Percentiles rank a stretch among this genome's conserved stretches.
Evolutionary conservation across 2,888 invertebrate species (phyloP).

Genomic region (Bellardia bayeri): DNA sequence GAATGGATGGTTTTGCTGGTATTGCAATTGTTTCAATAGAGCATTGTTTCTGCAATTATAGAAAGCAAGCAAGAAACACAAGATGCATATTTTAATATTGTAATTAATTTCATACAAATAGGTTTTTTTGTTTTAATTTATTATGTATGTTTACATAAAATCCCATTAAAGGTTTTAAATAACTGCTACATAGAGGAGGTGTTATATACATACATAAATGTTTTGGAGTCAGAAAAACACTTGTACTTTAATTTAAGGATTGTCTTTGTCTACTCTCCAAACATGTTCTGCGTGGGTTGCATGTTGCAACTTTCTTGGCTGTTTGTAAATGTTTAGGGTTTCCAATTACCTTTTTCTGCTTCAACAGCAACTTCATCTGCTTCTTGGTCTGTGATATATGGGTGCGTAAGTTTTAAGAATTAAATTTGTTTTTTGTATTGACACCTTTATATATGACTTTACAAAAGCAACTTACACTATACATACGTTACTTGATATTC

Average conservation of each 20-base stretch:
- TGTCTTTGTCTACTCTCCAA: constrained; percentile 33
- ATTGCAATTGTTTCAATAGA: constrained; percentile 38
- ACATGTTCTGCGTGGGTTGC: constrained; percentile 64
- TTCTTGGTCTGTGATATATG: constrained; percentile 52
- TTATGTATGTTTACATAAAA: constrained; percentile 23
- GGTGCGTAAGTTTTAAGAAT: constrained; percentile 67
- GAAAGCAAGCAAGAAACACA: neutral
- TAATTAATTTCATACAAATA: constrained; percentile 1
- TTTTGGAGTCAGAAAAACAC: constrained; percentile 47
- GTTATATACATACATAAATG: constrained; percentile 18
- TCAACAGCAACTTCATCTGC: neutral
- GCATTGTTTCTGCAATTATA: constrained; percentile 57
- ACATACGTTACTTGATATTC: neutral
- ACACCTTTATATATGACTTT: constrained; percentile 58
- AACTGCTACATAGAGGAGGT: neutral
- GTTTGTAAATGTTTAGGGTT: constrained; percentile 49
- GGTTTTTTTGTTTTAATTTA: neutral
- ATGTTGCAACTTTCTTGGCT: constrained; percentile 10
- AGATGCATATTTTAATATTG: neutral
- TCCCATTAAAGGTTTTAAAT: constrained; percentile 55
- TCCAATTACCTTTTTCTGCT: constrained; percentile 47
- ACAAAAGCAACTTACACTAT: constrained; percentile 1
- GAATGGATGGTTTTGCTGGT: neutral
- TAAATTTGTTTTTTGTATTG: constrained; percentile 60
- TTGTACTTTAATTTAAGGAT: constrained; percentile 68